Percentiles rank a stretch among this genome's conserved stretches.
Evolutionary conservation across 2,797 vertebrate genomes (phyloP).

Genomic region (Pseudochirops corinnae): DNA sequence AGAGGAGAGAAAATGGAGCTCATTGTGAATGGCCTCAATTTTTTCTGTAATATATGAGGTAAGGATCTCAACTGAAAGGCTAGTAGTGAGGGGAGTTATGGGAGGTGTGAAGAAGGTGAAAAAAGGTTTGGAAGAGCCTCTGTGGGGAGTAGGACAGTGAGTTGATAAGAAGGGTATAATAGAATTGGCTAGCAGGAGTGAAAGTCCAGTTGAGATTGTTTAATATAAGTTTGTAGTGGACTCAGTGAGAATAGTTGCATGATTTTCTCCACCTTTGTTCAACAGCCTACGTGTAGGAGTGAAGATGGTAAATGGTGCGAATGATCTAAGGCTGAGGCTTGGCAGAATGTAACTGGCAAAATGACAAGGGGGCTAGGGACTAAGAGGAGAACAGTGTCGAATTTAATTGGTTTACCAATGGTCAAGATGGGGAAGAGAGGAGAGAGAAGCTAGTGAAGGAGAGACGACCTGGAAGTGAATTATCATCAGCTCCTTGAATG

Average conservation of each 20-base stretch:
- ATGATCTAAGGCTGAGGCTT: background rate
- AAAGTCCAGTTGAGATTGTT: too few species aligned
- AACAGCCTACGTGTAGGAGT: background rate
- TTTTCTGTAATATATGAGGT: background rate
- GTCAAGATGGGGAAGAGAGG: background rate
- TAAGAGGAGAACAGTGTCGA: background rate
- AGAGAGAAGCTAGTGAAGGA: background rate
- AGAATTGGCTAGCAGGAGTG: background rate
- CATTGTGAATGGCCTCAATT: too few species aligned
- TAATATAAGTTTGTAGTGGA: background rate
- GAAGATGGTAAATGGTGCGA: background rate
- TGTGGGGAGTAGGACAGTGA: background rate
- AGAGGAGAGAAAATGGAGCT: background rate
- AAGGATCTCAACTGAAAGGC: background rate
- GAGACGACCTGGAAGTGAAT: background rate
- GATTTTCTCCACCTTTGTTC: background rate
- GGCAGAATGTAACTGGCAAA: background rate
- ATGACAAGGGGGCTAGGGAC: background rate
- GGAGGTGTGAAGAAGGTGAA: background rate
- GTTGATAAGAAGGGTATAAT: background rate
- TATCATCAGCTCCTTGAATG: background rate
- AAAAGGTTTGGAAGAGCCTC: background rate
- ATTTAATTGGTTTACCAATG: background rate
- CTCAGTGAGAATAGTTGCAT: background rate
- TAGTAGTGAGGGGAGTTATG: background rate